Base-by-base conservation (phyloP, 2,888 invertebrate genomes). In the Agrotis puta region DNA sequence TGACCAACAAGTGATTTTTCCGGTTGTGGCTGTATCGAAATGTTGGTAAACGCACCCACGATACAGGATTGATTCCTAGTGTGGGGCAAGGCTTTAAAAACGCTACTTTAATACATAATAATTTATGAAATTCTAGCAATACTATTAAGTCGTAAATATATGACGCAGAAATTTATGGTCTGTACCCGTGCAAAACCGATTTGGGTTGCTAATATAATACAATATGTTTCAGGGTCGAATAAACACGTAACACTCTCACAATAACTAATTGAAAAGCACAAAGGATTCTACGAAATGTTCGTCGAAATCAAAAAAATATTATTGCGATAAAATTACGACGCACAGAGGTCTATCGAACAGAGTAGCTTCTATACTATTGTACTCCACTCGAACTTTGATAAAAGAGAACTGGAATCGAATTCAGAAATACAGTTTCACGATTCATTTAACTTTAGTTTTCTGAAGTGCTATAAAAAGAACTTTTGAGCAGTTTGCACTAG, bases 151-250 rank as follows among this genome's bases (percentile, higher is more conserved):
- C 33, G 33, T 33, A 33, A 33, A 33, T 33, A 33, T 9, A 33
- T 33, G 7, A 33, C 33, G 33, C 33, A 33, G 33, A 33, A 33
- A 33, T 33, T 0, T 33, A 33, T 33, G 33, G 33, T 33, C 9
- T 33, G 33, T 33, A 33, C 39, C 11, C 39, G 39, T 39, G 39
- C 39, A 39, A 39, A 39, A 39, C 11, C 33, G 9, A 9, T 9
- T 33, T 9, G 39, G 39, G 9, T 39, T 11, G 39, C 11, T 39
- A 39, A 56, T 6, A 51, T 33, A 33, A 33, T 54, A 33, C 18
- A n/a, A 56, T n/a, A 24, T 47, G 1, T 63, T 74, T 45, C 45
- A 33, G 16, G 51, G 3, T 33, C 16, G n/a, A 75, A 71, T 48
- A 48, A 64, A 43, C 13, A 48, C 5, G 39, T 39, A 48, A 54